A percentile compares a stretch with the other conserved stretches of the same genome.
phyloP scores from a whole-genome alignment of 1,140 invertebrate species.

The Matsumurasca onukii region DNA sequence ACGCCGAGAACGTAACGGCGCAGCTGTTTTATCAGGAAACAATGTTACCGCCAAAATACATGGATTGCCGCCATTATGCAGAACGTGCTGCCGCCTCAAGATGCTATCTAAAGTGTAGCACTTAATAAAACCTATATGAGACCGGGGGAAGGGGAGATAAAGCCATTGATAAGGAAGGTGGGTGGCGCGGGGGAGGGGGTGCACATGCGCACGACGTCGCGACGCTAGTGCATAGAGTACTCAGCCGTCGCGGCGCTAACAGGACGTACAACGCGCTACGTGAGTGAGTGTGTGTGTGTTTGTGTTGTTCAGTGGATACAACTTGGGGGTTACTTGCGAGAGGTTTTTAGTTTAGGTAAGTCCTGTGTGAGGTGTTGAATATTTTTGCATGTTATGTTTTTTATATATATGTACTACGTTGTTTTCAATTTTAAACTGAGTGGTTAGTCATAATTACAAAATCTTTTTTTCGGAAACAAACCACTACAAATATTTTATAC shows the following conservation, averaged over 20 bases:
- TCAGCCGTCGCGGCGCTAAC: background rate
- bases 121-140: conserved; percentile 23
- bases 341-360: too few relatives aligned
- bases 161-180: background rate
- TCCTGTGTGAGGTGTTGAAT: too few relatives aligned
- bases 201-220: background rate
- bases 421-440: too few relatives aligned
- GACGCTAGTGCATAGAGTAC: background rate
- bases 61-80: conserved; percentile 20
- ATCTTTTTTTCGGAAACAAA: too few relatives aligned
- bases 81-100: conserved; percentile 17
- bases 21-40: conserved; percentile 13
- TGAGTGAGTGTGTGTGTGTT: too few relatives aligned
- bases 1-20: background rate
- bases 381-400: too few relatives aligned
- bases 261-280: too few relatives aligned
- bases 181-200: background rate
- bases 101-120: conserved; percentile 23
- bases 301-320: too few relatives aligned
- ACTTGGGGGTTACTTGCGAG: too few relatives aligned
- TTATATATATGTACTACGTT: too few relatives aligned
- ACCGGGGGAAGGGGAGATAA: conserved; percentile 7
- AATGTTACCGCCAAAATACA: conserved; percentile 11
- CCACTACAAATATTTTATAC: too few relatives aligned
- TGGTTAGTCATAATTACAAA: too few relatives aligned